Evolutionary conservation across 2,888 invertebrate species (phyloP), one percentile per base, ranked within the genome.

Genomic region (Idaea biselata): DNA sequence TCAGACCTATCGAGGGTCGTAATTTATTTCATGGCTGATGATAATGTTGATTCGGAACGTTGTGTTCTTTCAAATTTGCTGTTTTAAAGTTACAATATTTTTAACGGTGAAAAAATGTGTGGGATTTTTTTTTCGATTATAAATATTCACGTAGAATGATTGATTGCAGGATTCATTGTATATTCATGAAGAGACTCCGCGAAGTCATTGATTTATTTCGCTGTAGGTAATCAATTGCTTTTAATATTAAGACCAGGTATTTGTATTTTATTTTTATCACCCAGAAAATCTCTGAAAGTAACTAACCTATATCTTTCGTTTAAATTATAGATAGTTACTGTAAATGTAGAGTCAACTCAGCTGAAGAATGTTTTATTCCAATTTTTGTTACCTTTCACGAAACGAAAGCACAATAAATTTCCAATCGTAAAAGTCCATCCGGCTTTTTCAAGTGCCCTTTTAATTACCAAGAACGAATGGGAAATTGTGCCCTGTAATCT

Each of bases 11-110:
- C 66, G 58, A 54, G 58, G 60, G 32, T 59, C 33, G 63, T 72
- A 68, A 68, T 70, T 70, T 64, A 60, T 68, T 60, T 60, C 44
- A 31, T 61, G 61, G 62, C 62, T 63, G 67, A 63, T 61, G 60
- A 63, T 64, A 61, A 62, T 33, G 65, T 31, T 64, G 60, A 64
- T 61, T 66, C 65, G 65, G 25, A 61, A 59, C 63, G 54, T 62
- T 54, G 61, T 61, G 16, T 60, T 63, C 44, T 17, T 55, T 55
- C 7, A 53, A 55, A 56, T 44, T 57, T 17, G 25, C 25, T 57
- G 44, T 11, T 8, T 44, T 44, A 14, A 11, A 11, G 14, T 44
- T 44, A 44, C 6, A 44, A 14, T 44, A 11, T 14, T 44, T 8
- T 8, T 44, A 44, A 0, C 44, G 5, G 5, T 44, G 14, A 44